These are phyloP conservation scores for Drusus annulatus DNA, from an alignment of 1,140 invertebrate species.

Conservation along the genomic window DNA sequence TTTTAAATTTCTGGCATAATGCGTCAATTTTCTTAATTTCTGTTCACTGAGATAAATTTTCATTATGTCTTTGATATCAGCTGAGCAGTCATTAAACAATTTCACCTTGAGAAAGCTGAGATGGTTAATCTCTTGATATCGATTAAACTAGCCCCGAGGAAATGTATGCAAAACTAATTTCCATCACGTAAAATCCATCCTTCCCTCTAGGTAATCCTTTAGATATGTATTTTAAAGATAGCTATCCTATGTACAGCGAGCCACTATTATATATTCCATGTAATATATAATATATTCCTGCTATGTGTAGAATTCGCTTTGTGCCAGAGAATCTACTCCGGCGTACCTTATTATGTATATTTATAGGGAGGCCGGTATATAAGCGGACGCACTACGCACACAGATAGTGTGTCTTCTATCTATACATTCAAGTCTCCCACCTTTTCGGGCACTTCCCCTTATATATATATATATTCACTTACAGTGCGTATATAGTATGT, in stretches of 20 bases:
- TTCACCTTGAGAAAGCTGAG: too few species aligned
- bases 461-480: too few species aligned
- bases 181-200: conserved; percentile 15
- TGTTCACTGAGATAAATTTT: too few species aligned
- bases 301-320: conserved; percentile 33
- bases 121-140: too few species aligned
- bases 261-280: conserved; percentile 23
- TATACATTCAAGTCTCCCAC: too few species aligned
- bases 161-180: conserved; percentile 29
- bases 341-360: conserved; percentile 29
- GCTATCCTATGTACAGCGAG: conserved; percentile 17
- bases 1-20: too few species aligned
- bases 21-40: too few species aligned
- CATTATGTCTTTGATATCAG: too few species aligned
- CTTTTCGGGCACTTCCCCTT: too few species aligned
- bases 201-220: conserved; percentile 17
- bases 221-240: conserved; percentile 29
- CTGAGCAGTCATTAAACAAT: too few species aligned
- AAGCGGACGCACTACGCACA: not conserved
- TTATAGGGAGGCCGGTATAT: conserved; percentile 40
- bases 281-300: conserved; percentile 30
- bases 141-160: not conserved
- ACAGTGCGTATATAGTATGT: too few species aligned
- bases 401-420: not conserved
- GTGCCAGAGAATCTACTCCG: conserved; percentile 15